Evolutionary conservation across 2,888 invertebrate species (phyloP).

Genomic region (Dorcus hopei): DNA sequence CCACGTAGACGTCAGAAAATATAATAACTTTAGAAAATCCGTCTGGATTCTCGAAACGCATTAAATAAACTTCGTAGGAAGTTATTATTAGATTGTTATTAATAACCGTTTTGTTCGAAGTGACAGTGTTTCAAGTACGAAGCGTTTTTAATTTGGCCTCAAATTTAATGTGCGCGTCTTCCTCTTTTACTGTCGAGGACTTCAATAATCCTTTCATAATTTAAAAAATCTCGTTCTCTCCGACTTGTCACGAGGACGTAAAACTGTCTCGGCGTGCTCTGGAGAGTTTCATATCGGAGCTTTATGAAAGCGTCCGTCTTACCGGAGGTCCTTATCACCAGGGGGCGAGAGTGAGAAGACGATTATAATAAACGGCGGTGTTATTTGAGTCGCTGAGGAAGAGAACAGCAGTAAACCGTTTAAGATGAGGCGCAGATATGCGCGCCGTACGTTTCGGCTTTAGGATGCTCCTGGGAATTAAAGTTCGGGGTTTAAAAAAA

Average conservation of each 20-base stretch:
- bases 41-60: too few relatives aligned
- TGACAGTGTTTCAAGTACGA: too few relatives aligned
- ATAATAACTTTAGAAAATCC: too few relatives aligned
- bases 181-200: too few relatives aligned
- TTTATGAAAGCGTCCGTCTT: neutral
- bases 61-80: too few relatives aligned
- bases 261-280: neutral
- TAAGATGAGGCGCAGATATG: constrained; percentile 22
- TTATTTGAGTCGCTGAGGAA: constrained; percentile 21
- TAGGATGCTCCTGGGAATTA: constrained; percentile 7
- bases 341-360: neutral
- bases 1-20: too few relatives aligned
- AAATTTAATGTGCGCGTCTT: too few relatives aligned
- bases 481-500: neutral
- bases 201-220: constrained; percentile 3
- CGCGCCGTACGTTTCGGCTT: constrained; percentile 19
- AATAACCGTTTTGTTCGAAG: too few relatives aligned
- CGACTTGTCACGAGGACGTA: neutral
- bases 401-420: constrained; percentile 21
- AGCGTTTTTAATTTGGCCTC: too few relatives aligned
- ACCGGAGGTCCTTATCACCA: neutral
- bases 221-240: neutral
- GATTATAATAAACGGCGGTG: constrained; percentile 7
- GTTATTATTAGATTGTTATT: too few relatives aligned
- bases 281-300: constrained; percentile 1